These are phyloP conservation scores for Nephotettix cincticeps DNA, from an alignment of 1,140 invertebrate species.

Conservation along the genomic window DNA sequence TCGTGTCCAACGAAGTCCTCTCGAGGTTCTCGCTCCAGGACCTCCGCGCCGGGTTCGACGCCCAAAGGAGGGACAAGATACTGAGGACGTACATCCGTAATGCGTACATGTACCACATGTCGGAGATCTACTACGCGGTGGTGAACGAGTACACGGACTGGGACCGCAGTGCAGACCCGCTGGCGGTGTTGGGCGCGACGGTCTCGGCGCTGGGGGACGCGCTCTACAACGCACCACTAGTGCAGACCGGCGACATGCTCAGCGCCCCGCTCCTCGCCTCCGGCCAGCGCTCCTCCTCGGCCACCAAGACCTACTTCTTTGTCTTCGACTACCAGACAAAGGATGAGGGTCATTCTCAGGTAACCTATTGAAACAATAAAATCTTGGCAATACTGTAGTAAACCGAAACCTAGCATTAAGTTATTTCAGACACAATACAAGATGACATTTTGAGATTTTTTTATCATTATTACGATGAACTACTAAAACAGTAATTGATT, in stretches of 20 bases:
- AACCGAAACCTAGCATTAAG: too few species aligned
- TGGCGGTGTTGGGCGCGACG: conserved; percentile 87
- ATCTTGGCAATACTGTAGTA: too few species aligned
- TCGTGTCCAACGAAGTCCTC: conserved; percentile 77
- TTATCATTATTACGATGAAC: too few species aligned
- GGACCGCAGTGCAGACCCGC: conserved; percentile 88
- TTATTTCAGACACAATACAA: too few species aligned
- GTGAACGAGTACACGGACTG: conserved; percentile 97
- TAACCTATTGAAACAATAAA: too few species aligned
- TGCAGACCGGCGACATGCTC: conserved; percentile 76
- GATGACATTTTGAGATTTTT: too few species aligned
- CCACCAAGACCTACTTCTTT: conserved; percentile 76
- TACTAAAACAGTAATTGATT: too few species aligned
- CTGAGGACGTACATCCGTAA: conserved; percentile 91
- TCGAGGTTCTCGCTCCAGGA: conserved; percentile 4
- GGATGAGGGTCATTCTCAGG: conserved; percentile 84
- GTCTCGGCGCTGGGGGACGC: conserved; percentile 91
- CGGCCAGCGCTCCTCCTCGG: conserved; percentile 14
- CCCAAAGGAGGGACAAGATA: conserved; percentile 58
- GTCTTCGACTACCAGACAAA: conserved; percentile 91
- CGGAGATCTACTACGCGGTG: conserved; percentile 94
- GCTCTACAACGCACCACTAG: conserved; percentile 80
- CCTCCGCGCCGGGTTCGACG: conserved; percentile 11
- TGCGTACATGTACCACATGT: conserved; percentile 89
- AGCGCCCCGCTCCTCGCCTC: conserved; percentile 47